Base-by-base conservation (phyloP, 2,113 vertebrate species). In the Oophaga pumilio region DNA sequence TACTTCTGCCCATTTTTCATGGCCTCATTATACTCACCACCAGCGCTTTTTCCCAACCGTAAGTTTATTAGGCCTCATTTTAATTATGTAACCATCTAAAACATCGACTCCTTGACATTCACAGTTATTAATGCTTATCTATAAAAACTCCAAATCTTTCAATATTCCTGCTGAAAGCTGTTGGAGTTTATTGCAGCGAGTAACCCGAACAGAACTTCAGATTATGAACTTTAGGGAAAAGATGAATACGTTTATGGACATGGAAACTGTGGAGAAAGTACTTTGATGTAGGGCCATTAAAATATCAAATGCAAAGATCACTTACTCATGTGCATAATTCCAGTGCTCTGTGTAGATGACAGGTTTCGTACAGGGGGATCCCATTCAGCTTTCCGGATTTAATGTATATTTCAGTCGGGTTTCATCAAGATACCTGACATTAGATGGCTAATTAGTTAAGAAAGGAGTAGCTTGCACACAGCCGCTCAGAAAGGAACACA, bases 61-160 rank as follows among this genome's bases (percentile, higher is more conserved):
- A 57, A 95, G 95, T 95, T 95, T 95, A 96, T 96, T 96, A 96
- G 95, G 95, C 95, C 95, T 97, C 93, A 95, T 95, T 96, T 95
- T 95, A 95, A 95, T 96, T 96, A 96, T 97, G 96, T 96, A 97
- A 97, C 97, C 96, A 97, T 97, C 96, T 95, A 95, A 95, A 94
- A 64, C 71, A 50, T n/a, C 22, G 17, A 85, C 69, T 64, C 57
- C 73, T 95, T 93, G 95, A 95, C 94, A 91, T 94, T 94, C 94
- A 94, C 89, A 92, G 92, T 94, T 94, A 94, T 95, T 95, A 95
- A 94, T 95, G 95, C 92, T 94, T 94, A 94, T 93, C 93, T 95
- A 93, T 94, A 94, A 95, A 95, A 94, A 93, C 17, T 22, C 80
- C 91, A 90, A 94, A 94, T 94, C 94, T 94, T 94, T 94, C 94